phyloP scores from a whole-genome alignment of 2,797 vertebrate genomes.

The Sparidentex hasta region DNA sequence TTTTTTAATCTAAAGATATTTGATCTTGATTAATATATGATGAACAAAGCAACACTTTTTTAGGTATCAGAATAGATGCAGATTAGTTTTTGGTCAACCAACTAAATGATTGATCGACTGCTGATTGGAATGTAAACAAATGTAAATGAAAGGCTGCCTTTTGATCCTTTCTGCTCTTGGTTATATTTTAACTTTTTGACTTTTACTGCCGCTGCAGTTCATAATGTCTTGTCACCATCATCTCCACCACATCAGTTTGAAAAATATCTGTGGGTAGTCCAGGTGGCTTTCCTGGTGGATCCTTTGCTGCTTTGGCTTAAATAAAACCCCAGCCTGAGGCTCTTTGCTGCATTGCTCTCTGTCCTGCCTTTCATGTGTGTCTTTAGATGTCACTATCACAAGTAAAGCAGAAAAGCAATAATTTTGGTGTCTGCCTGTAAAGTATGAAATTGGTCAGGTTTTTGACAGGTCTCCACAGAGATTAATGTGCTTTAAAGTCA shows the following conservation, averaged over 20 bases:
- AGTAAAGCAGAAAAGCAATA: too few relatives aligned
- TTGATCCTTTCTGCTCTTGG: neutral
- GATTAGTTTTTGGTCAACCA: neutral
- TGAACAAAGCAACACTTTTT: neutral
- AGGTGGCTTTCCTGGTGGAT: too few relatives aligned
- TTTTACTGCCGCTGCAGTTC: neutral
- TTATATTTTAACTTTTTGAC: neutral
- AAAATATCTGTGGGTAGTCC: too few relatives aligned
- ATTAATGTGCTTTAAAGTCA: constrained; percentile 1
- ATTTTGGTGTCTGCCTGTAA: neutral
- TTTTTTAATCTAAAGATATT: neutral
- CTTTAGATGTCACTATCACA: too few relatives aligned
- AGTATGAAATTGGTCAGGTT: neutral
- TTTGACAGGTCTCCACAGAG: neutral
- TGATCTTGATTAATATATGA: neutral
- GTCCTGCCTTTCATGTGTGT: too few relatives aligned
- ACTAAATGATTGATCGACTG: neutral
- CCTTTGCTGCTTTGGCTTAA: too few relatives aligned
- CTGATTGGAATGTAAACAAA: neutral
- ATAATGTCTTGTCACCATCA: neutral
- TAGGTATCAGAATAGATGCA: neutral
- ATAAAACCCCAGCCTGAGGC: too few relatives aligned
- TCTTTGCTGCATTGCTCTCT: too few relatives aligned
- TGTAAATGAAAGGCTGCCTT: neutral
- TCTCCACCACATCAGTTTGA: neutral